Percentiles rank a stretch among this genome's conserved stretches.
Conservation (phyloP, 2,113 vertebrate species). For the Riparia riparia region DNA sequence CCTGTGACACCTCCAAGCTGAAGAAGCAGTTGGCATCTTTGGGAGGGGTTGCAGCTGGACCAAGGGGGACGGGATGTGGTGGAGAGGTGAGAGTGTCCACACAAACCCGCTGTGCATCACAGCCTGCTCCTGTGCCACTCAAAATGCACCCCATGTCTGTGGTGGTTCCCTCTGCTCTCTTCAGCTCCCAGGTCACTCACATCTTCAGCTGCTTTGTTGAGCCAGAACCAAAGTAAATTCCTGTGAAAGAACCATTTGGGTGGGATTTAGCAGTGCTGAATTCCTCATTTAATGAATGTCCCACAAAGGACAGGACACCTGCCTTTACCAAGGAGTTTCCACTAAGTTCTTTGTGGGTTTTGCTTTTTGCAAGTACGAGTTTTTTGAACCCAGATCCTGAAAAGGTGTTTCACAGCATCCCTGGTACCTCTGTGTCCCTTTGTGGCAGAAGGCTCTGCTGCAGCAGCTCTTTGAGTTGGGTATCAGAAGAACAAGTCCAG, state of each 20-base stretch:
- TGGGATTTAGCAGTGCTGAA: background rate
- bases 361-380: background rate
- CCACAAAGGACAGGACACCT: background rate
- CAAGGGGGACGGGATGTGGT: fast-evolving
- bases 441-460: background rate
- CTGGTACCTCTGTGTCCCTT: background rate
- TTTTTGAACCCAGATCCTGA: background rate
- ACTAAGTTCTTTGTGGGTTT: background rate
- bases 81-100: background rate
- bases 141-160: fast-evolving
- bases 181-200: background rate
- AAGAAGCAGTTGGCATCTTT: background rate
- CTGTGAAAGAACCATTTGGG: background rate
- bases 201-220: background rate
- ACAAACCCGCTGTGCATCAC: fast-evolving
- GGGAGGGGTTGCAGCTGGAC: fast-evolving
- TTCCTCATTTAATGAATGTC: background rate
- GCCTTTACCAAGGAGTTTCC: background rate
- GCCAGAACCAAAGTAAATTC: background rate
- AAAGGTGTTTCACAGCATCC: background rate
- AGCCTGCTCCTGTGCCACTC: background rate
- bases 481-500: background rate
- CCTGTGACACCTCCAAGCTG: fast-evolving
- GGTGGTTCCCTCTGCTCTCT: background rate
- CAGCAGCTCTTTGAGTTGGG: background rate